Evolutionary conservation across 2,113 vertebrate species (phyloP), one percentile per base, ranked within the genome.

Genomic region (Petroica traversi): DNA sequence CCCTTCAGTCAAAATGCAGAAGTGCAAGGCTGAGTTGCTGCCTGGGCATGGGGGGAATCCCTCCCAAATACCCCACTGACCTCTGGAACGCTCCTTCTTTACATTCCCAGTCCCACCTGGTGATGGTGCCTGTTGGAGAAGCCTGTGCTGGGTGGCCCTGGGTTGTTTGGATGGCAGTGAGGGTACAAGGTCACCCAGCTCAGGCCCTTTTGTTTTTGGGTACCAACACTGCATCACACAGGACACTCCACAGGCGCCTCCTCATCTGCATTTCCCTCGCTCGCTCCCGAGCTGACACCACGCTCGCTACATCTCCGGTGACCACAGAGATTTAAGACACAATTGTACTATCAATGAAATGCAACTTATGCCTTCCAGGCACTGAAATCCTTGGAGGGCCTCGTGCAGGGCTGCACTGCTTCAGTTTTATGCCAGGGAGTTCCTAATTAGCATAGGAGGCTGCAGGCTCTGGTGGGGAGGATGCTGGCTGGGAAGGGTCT

Each of bases 351-450:
- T 89, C 93, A 96, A 54, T 85, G 88, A 93, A 94, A 92, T 49
- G 88, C 90, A 94, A 89, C 81, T 89, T 84, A 57, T 88, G 86
- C 89, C 94, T 92, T 95, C 71, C 71, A 88, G 92, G 92, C 89
- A 68, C 73, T 88, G 26, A 74, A 91, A 88, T 85, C 95, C 95
- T 84, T 14, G 24, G 92, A 95, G 90, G 38, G 25, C 74, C 74
- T 82, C 3, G 3, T 43, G 79, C 77, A 14, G 77, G 64, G 64
- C 77, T 67, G 67, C 58, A 8, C 54, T 2, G 74, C 74, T 82
- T 77, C 69, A 19, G 74, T 31, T 85, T 89, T 63, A 68, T 38
- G 74, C 85, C 81, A 41, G 28, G 17, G n/a, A 55, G 29, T 72
- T 74, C 77, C 57, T 61, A 31, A 90, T 88, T 73, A 92, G 90